Percentiles rank a stretch among this genome's conserved stretches.
Evolutionary conservation across 2,888 invertebrate species (phyloP).

Genomic region (Zygothrica quintamaculata): DNA sequence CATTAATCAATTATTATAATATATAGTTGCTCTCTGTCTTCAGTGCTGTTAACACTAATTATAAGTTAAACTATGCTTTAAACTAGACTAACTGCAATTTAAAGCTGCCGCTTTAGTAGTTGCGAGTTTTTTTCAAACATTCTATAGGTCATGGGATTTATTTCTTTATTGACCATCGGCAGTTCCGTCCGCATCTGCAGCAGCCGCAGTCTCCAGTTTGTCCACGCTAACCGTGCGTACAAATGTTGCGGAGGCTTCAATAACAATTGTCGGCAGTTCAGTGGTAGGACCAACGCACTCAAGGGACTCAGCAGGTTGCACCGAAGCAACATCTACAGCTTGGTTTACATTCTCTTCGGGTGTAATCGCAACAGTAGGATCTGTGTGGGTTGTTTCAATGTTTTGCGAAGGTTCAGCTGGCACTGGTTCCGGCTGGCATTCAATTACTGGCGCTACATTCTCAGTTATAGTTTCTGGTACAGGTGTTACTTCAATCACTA

Average conservation of each 20-base stretch:
- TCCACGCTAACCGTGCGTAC: conserved; percentile 63
- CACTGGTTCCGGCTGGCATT: conserved; percentile 27
- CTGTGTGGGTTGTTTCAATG: conserved; percentile 10
- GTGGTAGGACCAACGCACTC: conserved; percentile 20
- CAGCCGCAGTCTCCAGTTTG: conserved; percentile 7
- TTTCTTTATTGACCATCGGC: conserved; percentile 35
- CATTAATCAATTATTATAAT: conserved; percentile 46
- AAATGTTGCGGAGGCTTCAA: conserved; percentile 73
- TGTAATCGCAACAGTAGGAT: conserved; percentile 4
- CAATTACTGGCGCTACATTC: conserved; percentile 29
- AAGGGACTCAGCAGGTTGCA: conserved; percentile 8
- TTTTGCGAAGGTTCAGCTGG: conserved; percentile 11
- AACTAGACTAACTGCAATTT: conserved; percentile 78
- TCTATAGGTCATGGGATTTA: conserved; percentile 1
- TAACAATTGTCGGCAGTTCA: conserved; percentile 70
- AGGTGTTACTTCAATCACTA: conserved; percentile 23
- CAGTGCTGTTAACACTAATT: conserved; percentile 73
- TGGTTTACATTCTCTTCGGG: conserved; percentile 1
- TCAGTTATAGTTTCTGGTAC: conserved; percentile 15
- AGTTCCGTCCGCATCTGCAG: conserved; percentile 13
- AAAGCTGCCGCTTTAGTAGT: conserved; percentile 79
- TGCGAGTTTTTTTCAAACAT: conserved; percentile 65
- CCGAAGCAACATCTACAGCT: conserved; percentile 6
- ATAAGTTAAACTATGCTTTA: conserved; percentile 71
- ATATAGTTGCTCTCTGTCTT: conserved; percentile 66